Percentiles rank a stretch among this genome's conserved stretches.
phyloP scores from a whole-genome alignment of 2,888 invertebrate species.

The Drosophila mimica region DNA sequence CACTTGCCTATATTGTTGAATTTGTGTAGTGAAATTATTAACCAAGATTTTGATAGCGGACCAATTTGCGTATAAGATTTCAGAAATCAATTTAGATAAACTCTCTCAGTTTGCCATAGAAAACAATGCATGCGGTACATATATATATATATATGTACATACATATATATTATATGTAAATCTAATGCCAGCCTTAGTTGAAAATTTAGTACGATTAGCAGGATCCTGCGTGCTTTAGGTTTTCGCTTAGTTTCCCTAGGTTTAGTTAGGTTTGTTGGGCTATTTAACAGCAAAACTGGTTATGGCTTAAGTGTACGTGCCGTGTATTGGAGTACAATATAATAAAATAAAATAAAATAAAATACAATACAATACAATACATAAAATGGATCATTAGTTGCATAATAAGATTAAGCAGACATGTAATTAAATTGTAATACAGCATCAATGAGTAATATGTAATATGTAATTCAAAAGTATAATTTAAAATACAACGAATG shows the following conservation, averaged over 20 bases:
- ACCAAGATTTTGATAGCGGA: slow-evolving; percentile 83
- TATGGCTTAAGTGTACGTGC: slow-evolving; percentile 53
- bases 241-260: slow-evolving; percentile 63
- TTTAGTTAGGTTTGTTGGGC: slow-evolving; percentile 68
- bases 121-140: slow-evolving; percentile 39
- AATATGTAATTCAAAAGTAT: slow-evolving; percentile 54
- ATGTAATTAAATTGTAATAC: slow-evolving; percentile 58
- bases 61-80: slow-evolving; percentile 85
- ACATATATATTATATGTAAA: slow-evolving; percentile 28
- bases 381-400: slow-evolving; percentile 68
- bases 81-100: slow-evolving; percentile 78
- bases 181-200: slow-evolving; percentile 65
- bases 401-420: slow-evolving; percentile 58
- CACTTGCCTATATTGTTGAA: slow-evolving; percentile 69
- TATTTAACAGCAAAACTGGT: slow-evolving; percentile 59
- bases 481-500: slow-evolving; percentile 83
- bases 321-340: slow-evolving; percentile 46
- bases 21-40: slow-evolving; percentile 78
- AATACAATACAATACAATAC: slow-evolving; percentile 32
- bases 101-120: slow-evolving; percentile 75
- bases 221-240: slow-evolving; percentile 53
- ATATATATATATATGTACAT: not conserved
- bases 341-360: slow-evolving; percentile 8
- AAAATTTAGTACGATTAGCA: slow-evolving; percentile 49
- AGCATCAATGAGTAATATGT: slow-evolving; percentile 34